These are phyloP conservation scores for Acipenser oxyrinchus DNA, from an alignment of 2,797 vertebrate species.

Conservation along the genomic window DNA sequence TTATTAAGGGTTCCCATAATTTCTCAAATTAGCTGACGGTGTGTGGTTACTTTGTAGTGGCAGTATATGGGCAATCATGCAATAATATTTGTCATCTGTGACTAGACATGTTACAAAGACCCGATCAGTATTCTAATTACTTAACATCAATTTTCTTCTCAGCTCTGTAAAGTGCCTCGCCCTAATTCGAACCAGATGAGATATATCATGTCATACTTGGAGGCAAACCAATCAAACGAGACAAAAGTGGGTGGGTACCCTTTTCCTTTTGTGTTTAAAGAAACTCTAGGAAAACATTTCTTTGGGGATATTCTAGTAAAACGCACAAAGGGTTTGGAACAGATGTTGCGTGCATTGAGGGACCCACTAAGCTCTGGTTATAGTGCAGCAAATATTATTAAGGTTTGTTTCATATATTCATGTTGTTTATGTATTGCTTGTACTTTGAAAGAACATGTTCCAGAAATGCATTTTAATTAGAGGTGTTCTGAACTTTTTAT, in stretches of 20 bases:
- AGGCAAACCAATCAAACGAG: conserved; percentile 75
- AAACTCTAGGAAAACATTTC: conserved; percentile 79
- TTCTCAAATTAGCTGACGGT: background rate
- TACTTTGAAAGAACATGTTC: conserved; percentile 36
- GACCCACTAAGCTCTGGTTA: conserved; percentile 41
- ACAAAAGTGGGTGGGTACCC: conserved; percentile 79
- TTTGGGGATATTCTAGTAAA: conserved; percentile 75
- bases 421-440: conserved; percentile 46
- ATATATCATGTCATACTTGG: conserved; percentile 86
- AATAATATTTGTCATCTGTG: conserved; percentile 20
- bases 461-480: background rate
- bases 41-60: conserved; percentile 7
- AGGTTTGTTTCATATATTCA: conserved; percentile 47
- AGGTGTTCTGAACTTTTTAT: background rate
- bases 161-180: conserved; percentile 71
- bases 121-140: conserved; percentile 67
- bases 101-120: conserved; percentile 49
- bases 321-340: conserved; percentile 61
- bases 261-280: conserved; percentile 73
- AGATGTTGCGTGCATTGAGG: conserved; percentile 69
- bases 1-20: background rate
- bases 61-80: conserved; percentile 10
- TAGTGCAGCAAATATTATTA: conserved; percentile 53
- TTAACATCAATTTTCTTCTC: conserved; percentile 52
- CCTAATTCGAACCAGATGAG: conserved; percentile 84